Conservation (phyloP, 2,888 invertebrate genomes). For the Cremastinae sp. region DNA sequence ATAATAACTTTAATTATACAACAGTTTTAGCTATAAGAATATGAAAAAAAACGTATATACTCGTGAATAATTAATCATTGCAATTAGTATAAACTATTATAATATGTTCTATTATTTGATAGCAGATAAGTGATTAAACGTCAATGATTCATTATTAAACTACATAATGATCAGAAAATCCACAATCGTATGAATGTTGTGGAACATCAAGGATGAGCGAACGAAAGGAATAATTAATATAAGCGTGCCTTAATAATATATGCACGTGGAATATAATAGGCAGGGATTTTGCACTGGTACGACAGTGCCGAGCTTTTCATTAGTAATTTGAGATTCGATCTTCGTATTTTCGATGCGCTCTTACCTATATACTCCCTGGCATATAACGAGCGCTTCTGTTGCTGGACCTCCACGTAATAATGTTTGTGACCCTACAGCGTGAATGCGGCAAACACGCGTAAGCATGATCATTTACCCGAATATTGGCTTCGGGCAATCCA, state of each 20-base stretch:
- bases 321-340: slow-evolving; percentile 15
- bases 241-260: neutral
- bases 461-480: slow-evolving; percentile 23
- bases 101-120: no score
- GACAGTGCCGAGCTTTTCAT: slow-evolving; percentile 13
- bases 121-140: no score
- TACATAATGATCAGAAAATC: no score
- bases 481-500: slow-evolving; percentile 18
- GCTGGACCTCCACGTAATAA: slow-evolving; percentile 9
- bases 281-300: neutral
- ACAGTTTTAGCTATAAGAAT: no score
- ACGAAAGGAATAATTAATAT: no score
- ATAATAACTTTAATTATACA: no score
- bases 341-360: slow-evolving; percentile 16
- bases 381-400: slow-evolving; percentile 9
- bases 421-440: slow-evolving; percentile 3
- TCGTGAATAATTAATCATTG: no score
- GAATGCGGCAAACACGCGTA: slow-evolving; percentile 8
- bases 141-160: no score
- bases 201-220: no score
- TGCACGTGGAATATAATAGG: neutral
- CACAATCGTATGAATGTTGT: no score
- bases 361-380: neutral
- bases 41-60: no score
- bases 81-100: no score